Evolutionary conservation across 2,797 vertebrate genomes (phyloP), one percentile per base, ranked within the genome.

Genomic region (Peromyscus attwateri): DNA sequence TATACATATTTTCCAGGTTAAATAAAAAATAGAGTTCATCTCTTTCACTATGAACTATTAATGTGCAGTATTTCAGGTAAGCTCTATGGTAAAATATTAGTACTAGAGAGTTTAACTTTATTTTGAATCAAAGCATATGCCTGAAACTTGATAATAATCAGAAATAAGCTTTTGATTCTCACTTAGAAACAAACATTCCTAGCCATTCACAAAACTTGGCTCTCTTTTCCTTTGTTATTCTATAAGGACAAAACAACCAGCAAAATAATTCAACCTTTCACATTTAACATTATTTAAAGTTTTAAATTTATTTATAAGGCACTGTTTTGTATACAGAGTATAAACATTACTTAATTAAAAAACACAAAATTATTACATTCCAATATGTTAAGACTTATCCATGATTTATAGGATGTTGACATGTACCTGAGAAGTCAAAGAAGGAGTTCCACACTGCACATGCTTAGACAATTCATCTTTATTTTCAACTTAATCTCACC

Each of bases 171-270:
- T 4, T 89, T 3, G 70, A 31, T 14, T 68, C 25, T 31, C 62
- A 13, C 1, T 46, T 55, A 34, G 89, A 91, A 93, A 49, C 21
- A 57, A 89, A 64, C 19, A 46, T 55, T 79, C n/a, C 82, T 57
- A 46, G 31, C 1, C 17, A 57, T 77, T 81, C 85, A 21, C 31
- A 76, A 94, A 90, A 62, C 11, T 75, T 90, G 31, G 3, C 87
- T 91, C 29, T 94, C 68, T 89, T 88, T 81, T 89, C 40, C 25
- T 92, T 82, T 83, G 40, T 40, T 8, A 92, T n/a, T 92, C 68
- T 64, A 43, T 81, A 73, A 95, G 83, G 57, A 57, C 6, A 40
- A 70, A 92, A 40, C 5, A 80, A 73, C 14, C 52, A 91, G n/a
- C 9, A 55, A 71, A 71, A 40, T 37, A 71, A 91, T 31, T 49